phyloP scores from a whole-genome alignment of 2,888 invertebrate genomes.

The Embidobia sp. region DNA sequence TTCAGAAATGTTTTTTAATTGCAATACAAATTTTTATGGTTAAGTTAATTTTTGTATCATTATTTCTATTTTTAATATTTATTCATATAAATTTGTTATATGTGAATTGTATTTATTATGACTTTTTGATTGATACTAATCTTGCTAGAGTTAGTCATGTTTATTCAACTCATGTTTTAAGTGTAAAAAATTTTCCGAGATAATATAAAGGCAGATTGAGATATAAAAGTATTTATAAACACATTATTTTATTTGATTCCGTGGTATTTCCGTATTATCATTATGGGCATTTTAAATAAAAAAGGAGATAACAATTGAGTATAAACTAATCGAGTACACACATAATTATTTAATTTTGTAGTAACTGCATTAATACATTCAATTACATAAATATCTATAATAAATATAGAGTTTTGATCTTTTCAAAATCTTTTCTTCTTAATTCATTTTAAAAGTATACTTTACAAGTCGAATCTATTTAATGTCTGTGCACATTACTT shows the following conservation, averaged over 20 bases:
- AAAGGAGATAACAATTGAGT: neutral
- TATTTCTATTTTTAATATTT: constrained; percentile 19
- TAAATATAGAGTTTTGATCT: neutral
- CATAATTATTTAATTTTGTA: too few relatives aligned
- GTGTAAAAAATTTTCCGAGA: constrained; percentile 25
- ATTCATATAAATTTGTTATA: constrained; percentile 22
- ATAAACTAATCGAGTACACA: too few relatives aligned
- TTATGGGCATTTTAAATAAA: neutral
- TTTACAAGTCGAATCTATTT: too few relatives aligned
- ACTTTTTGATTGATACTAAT: constrained; percentile 14
- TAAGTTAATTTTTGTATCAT: constrained; percentile 22
- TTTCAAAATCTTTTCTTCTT: neutral
- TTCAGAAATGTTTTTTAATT: constrained; percentile 6
- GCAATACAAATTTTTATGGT: constrained; percentile 2
- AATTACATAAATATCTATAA: too few relatives aligned
- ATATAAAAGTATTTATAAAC: constrained; percentile 1
- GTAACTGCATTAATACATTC: too few relatives aligned
- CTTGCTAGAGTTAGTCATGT: constrained; percentile 9
- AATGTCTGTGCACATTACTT: constrained; percentile 20
- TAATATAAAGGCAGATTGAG: constrained; percentile 29
- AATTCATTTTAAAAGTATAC: constrained; percentile 1
- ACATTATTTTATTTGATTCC: neutral
- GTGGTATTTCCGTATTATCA: neutral
- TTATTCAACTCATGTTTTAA: constrained; percentile 3
- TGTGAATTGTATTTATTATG: neutral